Evolutionary conservation across 2,888 invertebrate genomes (phyloP), one percentile per base, ranked within the genome.

Genomic region (Lepidochrysops patricia): DNA sequence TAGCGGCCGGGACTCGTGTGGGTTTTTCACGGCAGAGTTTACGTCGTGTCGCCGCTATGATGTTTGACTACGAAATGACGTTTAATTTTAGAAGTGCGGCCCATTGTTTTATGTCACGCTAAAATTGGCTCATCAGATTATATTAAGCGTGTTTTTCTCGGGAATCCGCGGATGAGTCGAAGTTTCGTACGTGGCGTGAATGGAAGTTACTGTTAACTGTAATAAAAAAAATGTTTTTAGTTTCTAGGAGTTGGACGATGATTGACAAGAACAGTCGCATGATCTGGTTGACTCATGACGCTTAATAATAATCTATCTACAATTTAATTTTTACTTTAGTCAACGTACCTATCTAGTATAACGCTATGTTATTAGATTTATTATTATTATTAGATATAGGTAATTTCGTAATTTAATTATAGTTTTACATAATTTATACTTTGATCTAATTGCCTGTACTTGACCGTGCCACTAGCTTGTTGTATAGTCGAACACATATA

Each of bases 11-110:
- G 71, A 68, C 71, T 68, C 62, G 72, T 68, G 74, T 74, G 76
- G 76, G 75, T 76, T 76, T 76, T 76, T 73, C 75, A 72, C 61
- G 63, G 62, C 66, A 70, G 62, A 70, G 72, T 72, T 71, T 70
- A 72, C 70, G 59, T 60, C 62, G 54, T 56, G 58, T 59, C 48
- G 52, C 37, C 49, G 32, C 13, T 54, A 59, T 49, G 61, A 29
- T 15, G 34, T 61, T 60, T 23, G 61, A 60, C 50, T 63, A 52
- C 43, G 48, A 63, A 62, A 56, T 37, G 15, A 23, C 32, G 34
- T 61, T 37, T 54, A 54, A 54, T 54, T 54, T 15, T 32, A 54
- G 29, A 54, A 29, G 48, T 49, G 48, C 19, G 7, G 12, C 32
- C n/a, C 32, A 19, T 15, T 54, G 15, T 49, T 19, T 32, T 29